Conservation (phyloP, 2,888 invertebrate species). For the Drosophila anomalata region DNA sequence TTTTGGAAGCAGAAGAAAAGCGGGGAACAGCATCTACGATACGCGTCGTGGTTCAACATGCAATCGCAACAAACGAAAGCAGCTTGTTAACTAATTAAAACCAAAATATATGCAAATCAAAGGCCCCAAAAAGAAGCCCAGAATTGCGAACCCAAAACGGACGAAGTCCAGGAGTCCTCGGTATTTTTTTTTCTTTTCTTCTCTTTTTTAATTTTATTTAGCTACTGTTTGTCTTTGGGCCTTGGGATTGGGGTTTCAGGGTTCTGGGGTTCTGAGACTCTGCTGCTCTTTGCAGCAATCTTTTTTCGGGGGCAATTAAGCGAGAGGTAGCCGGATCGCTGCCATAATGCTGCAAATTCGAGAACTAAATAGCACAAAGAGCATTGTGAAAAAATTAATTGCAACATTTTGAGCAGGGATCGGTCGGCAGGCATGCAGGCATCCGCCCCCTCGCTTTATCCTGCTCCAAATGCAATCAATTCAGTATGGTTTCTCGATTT, state of each 20-base stretch:
- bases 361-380: slow-evolving; percentile 73
- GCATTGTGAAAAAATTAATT: slow-evolving; percentile 81
- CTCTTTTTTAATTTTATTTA: slow-evolving; percentile 6
- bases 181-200: neutral
- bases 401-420: slow-evolving; percentile 80
- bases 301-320: slow-evolving; percentile 45
- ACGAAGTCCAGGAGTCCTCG: slow-evolving; percentile 8
- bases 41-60: slow-evolving; percentile 79
- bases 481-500: slow-evolving; percentile 74
- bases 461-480: slow-evolving; percentile 66
- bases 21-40: slow-evolving; percentile 69
- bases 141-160: slow-evolving; percentile 31
- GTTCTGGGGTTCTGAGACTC: slow-evolving; percentile 1
- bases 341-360: slow-evolving; percentile 47
- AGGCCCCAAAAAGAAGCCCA: slow-evolving; percentile 55
- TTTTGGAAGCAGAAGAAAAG: slow-evolving; percentile 7
- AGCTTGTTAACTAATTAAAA: slow-evolving; percentile 83
- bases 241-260: slow-evolving; percentile 3
- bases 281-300: slow-evolving; percentile 26
- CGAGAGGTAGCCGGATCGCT: slow-evolving; percentile 28
- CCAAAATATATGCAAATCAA: slow-evolving; percentile 83
- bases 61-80: slow-evolving; percentile 80
- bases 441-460: neutral
- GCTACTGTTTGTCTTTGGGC: slow-evolving; percentile 28
- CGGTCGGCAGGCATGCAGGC: slow-evolving; percentile 24